Conservation (phyloP, 2,888 invertebrate genomes). For the Tricholauxania praeusta region DNA sequence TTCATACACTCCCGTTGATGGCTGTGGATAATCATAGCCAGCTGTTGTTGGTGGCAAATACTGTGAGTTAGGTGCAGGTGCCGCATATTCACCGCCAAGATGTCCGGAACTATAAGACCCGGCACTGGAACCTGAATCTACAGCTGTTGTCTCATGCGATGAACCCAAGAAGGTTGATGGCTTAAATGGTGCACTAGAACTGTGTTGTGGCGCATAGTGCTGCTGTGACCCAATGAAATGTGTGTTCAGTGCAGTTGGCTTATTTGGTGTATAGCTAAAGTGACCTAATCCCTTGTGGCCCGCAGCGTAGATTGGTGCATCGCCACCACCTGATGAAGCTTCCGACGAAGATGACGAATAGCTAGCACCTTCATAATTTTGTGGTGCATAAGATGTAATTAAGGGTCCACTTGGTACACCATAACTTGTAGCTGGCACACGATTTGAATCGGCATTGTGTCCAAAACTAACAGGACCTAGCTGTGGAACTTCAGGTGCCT, state of each 20-base stretch:
- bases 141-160: constrained; percentile 55
- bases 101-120: background rate
- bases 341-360: background rate
- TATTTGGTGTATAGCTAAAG: constrained; percentile 59
- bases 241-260: constrained; percentile 59
- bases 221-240: constrained; percentile 47
- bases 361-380: constrained; percentile 36
- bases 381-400: constrained; percentile 44
- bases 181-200: constrained; percentile 60
- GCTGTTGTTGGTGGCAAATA: constrained; percentile 50
- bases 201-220: constrained; percentile 26
- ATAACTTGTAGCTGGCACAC: constrained; percentile 41
- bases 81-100: constrained; percentile 43
- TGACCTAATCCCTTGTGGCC: constrained; percentile 66
- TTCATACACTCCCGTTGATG: constrained; percentile 49
- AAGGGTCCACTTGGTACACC: constrained; percentile 37
- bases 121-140: background rate
- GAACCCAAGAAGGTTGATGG: constrained; percentile 65
- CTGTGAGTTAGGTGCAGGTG: constrained; percentile 44
- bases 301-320: constrained; percentile 59
- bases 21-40: constrained; percentile 55
- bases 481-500: constrained; percentile 31
- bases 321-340: constrained; percentile 20
- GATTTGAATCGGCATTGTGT: background rate
- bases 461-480: constrained; percentile 15